phyloP scores from a whole-genome alignment of 2,113 vertebrate species.

The Cololabis saira region DNA sequence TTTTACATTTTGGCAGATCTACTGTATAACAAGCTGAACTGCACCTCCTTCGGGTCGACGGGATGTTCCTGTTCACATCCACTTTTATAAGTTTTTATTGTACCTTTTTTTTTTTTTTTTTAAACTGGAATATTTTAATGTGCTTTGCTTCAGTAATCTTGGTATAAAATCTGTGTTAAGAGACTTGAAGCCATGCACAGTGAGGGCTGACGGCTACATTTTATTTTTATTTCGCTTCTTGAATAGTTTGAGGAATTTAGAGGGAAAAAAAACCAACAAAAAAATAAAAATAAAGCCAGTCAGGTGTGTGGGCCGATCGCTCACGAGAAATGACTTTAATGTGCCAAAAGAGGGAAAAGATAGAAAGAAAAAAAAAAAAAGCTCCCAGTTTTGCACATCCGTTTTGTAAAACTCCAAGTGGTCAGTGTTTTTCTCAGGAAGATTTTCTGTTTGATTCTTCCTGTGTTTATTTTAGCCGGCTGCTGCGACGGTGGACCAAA shows the following conservation, averaged over 20 bases:
- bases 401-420: slow-evolving; percentile 19
- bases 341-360: slow-evolving; percentile 76
- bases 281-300: slow-evolving; percentile 2
- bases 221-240: slow-evolving; percentile 9
- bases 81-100: slow-evolving; percentile 62
- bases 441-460: slow-evolving; percentile 58
- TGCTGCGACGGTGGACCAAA: slow-evolving; percentile 74
- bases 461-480: slow-evolving; percentile 49
- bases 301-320: slow-evolving; percentile 10
- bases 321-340: slow-evolving; percentile 28
- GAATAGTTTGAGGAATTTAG: background rate
- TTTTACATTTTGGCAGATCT: slow-evolving; percentile 69
- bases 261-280: background rate
- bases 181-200: slow-evolving; percentile 68
- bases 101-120: slow-evolving; percentile 37
- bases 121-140: slow-evolving; percentile 71
- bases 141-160: slow-evolving; percentile 60
- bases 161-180: slow-evolving; percentile 52
- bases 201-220: slow-evolving; percentile 13
- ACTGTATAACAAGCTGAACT: slow-evolving; percentile 72
- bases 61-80: slow-evolving; percentile 45
- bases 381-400: slow-evolving; percentile 48
- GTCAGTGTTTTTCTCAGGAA: slow-evolving; percentile 69
- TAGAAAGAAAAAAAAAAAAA: slow-evolving; percentile 10
- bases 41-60: slow-evolving; percentile 57